phyloP scores from a whole-genome alignment of 2,888 invertebrate genomes.

The Epistrophe grossulariae region DNA sequence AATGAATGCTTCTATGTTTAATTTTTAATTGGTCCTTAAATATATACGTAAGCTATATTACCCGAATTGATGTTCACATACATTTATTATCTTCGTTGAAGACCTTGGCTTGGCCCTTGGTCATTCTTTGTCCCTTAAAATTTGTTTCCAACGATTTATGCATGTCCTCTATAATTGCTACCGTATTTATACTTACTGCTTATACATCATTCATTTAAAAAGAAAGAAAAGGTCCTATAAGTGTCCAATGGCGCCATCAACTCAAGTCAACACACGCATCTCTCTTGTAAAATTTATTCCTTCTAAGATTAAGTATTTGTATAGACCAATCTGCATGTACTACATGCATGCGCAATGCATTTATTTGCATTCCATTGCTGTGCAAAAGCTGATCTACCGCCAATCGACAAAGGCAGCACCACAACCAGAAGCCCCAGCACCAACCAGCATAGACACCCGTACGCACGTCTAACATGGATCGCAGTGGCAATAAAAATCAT shows the following conservation, averaged over 20 bases:
- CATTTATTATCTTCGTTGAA: too few relatives aligned
- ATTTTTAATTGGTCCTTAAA: too few relatives aligned
- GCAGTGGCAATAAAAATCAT: slow-evolving; percentile 75
- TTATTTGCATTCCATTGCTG: slow-evolving; percentile 73
- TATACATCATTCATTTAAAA: slow-evolving; percentile 12
- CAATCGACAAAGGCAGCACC: slow-evolving; percentile 53
- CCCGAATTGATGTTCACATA: too few relatives aligned
- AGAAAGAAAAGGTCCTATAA: background rate
- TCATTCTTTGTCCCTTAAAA: background rate
- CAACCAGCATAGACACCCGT: slow-evolving; percentile 70
- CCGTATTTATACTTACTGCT: slow-evolving; percentile 23
- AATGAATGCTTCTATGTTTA: too few relatives aligned
- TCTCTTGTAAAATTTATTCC: slow-evolving; percentile 28
- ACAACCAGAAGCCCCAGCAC: slow-evolving; percentile 46
- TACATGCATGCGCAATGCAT: slow-evolving; percentile 73
- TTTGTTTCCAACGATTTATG: background rate
- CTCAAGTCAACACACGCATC: slow-evolving; percentile 28
- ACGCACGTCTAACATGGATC: slow-evolving; percentile 75
- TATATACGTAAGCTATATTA: too few relatives aligned
- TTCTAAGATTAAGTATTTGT: slow-evolving; percentile 64
- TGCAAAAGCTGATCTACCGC: slow-evolving; percentile 60
- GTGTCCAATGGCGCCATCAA: slow-evolving; percentile 12
- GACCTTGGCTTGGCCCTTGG: too few relatives aligned
- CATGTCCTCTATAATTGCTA: slow-evolving; percentile 13
- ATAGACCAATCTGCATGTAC: slow-evolving; percentile 56